Evolutionary conservation across 2,113 vertebrate genomes (phyloP).

Genomic region (Peromyscus californicus): DNA sequence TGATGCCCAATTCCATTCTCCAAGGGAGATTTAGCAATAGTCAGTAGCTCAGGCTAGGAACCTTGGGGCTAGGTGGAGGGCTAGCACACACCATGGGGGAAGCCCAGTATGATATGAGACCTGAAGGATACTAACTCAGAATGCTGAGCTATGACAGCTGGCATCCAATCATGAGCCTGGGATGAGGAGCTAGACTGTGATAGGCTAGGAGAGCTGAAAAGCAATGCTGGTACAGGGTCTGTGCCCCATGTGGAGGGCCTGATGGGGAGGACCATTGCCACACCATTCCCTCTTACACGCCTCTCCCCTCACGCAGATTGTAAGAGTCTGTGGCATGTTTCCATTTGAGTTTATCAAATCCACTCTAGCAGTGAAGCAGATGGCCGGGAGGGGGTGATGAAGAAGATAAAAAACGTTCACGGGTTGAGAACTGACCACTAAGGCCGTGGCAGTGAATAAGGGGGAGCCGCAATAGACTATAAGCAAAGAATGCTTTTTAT

Average conservation of each 20-base stretch:
- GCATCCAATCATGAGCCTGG: not conserved
- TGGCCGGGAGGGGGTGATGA: not conserved
- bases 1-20: not conserved
- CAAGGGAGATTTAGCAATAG: not conserved
- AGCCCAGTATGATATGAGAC: not conserved
- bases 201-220: too few relatives aligned
- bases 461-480: not conserved
- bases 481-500: not conserved
- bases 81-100: not conserved
- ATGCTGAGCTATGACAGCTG: not conserved
- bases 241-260: not conserved
- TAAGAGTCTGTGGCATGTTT: not conserved
- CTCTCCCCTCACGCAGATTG: not conserved
- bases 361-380: not conserved
- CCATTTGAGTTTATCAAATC: not conserved
- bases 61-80: not conserved
- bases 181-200: too few relatives aligned
- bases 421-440: not conserved
- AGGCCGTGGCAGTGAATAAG: not conserved
- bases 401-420: not conserved
- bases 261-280: not conserved
- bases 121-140: not conserved
- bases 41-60: not conserved
- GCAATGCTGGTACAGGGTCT: not conserved
- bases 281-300: not conserved